Conservation (phyloP, 2,888 invertebrate genomes). For the Dorcus hopei region DNA sequence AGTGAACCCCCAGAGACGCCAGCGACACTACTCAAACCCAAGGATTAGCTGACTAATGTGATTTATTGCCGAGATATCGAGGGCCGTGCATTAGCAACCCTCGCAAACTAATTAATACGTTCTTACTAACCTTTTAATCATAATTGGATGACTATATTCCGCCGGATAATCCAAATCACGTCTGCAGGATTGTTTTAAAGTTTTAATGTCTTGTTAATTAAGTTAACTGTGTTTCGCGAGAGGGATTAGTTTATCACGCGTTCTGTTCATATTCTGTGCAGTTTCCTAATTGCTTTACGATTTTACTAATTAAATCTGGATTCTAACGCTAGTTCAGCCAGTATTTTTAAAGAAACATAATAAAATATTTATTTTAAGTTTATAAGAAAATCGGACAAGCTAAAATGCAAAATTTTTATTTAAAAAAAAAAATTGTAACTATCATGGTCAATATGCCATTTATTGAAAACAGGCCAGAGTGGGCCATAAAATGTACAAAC, state of each 20-base stretch:
- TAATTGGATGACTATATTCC: constrained; percentile 50
- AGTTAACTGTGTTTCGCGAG: constrained; percentile 36
- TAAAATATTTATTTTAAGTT: no score
- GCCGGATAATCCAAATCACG: constrained; percentile 40
- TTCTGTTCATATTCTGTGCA: constrained; percentile 1
- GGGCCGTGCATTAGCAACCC: constrained; percentile 39
- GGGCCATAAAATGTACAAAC: no score
- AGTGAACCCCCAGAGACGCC: constrained; percentile 22
- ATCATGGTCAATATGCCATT: no score
- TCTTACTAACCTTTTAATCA: constrained; percentile 42
- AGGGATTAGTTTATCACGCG: constrained; percentile 18
- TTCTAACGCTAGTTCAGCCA: no score
- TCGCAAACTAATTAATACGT: constrained; percentile 47
- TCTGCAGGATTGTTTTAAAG: constrained; percentile 40
- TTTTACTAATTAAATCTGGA: no score
- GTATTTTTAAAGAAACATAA: no score
- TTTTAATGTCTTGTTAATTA: constrained; percentile 48
- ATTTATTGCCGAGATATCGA: constrained; percentile 47
- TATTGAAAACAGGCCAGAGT: no score
- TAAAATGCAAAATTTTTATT: no score
- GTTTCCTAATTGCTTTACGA: no score
- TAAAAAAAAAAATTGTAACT: no score
- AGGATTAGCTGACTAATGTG: constrained; percentile 49
- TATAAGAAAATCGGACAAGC: no score
- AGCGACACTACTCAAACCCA: constrained; percentile 35